Evolutionary conservation across 2,797 vertebrate species (phyloP).

Genomic region (Chanos chanos): DNA sequence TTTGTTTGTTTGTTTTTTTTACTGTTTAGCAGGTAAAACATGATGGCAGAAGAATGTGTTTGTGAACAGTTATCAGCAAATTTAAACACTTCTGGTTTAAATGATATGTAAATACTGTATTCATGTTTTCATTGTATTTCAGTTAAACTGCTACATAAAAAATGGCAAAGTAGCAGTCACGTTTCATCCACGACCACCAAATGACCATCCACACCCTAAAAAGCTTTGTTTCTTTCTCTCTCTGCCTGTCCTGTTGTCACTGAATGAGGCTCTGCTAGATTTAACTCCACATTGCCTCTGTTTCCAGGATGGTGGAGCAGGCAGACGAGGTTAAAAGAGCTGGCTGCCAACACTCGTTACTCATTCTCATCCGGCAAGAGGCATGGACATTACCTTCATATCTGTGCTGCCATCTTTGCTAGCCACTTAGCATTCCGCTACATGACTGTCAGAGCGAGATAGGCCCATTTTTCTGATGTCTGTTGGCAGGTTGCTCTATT

Average conservation of each 20-base stretch:
- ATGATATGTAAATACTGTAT: too few relatives aligned
- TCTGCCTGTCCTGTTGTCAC: constrained; percentile 35
- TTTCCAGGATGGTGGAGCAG: constrained; percentile 54
- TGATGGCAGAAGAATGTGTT: too few relatives aligned
- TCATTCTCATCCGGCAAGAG: constrained; percentile 41
- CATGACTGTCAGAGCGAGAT: constrained; percentile 54
- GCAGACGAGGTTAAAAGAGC: constrained; percentile 44
- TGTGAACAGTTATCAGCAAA: too few relatives aligned
- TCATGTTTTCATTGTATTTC: too few relatives aligned
- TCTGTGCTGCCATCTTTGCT: constrained; percentile 47
- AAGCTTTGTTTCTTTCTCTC: constrained; percentile 14
- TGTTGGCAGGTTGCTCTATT: constrained; percentile 59
- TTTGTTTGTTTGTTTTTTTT: too few relatives aligned
- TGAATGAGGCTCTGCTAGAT: constrained; percentile 42
- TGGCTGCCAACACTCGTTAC: constrained; percentile 65
- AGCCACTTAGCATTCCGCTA: constrained; percentile 60
- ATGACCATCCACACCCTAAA: too few relatives aligned
- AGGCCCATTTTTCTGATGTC: constrained; percentile 53
- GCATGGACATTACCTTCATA: constrained; percentile 47
- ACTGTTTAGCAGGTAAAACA: too few relatives aligned
- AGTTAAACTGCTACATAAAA: too few relatives aligned
- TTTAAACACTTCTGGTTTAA: too few relatives aligned
- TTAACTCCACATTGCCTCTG: constrained; percentile 59
- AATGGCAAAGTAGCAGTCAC: constrained; percentile 16
- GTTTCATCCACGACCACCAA: too few relatives aligned